These are phyloP conservation scores for Mormyrus lacerda DNA, from an alignment of 2,113 vertebrate species.

Conservation along the genomic window DNA sequence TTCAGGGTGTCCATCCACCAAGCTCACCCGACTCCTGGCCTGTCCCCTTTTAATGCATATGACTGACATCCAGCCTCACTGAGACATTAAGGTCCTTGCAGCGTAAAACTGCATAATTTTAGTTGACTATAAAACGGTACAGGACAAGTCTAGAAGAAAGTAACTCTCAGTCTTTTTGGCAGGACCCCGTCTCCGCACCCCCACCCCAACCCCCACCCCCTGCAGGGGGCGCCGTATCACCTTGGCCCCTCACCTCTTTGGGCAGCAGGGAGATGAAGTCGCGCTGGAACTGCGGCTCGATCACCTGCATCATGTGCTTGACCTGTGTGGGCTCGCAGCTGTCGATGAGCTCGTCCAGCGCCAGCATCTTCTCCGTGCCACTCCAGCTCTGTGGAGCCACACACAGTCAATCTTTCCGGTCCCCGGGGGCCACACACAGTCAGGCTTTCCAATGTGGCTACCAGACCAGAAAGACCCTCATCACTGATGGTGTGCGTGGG, in stretches of 20 bases:
- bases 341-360: slow-evolving; percentile 97
- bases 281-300: slow-evolving; percentile 97
- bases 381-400: slow-evolving; percentile 17
- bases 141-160: background rate
- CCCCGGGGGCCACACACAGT: background rate
- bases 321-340: slow-evolving; percentile 98
- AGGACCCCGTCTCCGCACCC: background rate
- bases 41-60: too few relatives aligned
- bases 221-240: background rate
- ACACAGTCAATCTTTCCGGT: background rate
- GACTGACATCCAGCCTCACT: background rate
- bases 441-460: background rate
- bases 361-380: slow-evolving; percentile 95
- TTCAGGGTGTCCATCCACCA: too few relatives aligned
- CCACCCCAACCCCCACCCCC: background rate
- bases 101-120: background rate
- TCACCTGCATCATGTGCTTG: slow-evolving; percentile 99
- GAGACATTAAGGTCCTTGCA: background rate
- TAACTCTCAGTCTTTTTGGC: background rate
- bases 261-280: slow-evolving; percentile 99
- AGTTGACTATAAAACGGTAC: background rate
- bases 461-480: background rate
- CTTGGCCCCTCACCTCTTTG: slow-evolving; percentile 80
- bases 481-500: background rate
- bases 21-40: background rate